Percentiles rank a stretch among this genome's conserved stretches.
phyloP scores from a whole-genome alignment of 2,113 vertebrate species.

The Pachyramphus minor region DNA sequence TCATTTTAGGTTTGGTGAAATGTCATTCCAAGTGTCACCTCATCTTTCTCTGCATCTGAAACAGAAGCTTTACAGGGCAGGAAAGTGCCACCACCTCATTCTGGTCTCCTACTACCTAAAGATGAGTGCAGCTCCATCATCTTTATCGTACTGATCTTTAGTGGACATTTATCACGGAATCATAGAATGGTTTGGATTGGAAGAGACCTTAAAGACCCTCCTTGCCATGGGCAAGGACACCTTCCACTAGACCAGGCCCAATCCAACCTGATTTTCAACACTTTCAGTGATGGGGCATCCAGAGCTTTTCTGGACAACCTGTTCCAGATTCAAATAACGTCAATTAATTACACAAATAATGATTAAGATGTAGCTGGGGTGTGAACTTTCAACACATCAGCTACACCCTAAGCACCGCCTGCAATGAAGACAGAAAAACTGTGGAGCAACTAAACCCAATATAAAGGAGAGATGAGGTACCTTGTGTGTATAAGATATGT shows the following conservation, averaged over 20 bases:
- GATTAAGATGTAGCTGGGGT: background rate
- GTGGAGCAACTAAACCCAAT: background rate
- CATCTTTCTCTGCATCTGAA: background rate
- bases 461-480: background rate
- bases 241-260: accelerated
- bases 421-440: background rate
- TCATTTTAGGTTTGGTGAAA: background rate
- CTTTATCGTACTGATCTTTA: background rate
- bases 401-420: background rate
- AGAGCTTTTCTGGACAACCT: background rate
- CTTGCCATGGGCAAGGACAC: background rate
- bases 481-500: background rate
- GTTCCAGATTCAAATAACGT: background rate
- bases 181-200: background rate
- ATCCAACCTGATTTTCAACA: background rate
- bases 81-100: accelerated
- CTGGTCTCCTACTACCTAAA: accelerated
- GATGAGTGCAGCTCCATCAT: background rate
- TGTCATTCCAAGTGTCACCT: accelerated
- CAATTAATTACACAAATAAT: background rate
- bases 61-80: background rate
- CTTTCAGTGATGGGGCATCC: background rate
- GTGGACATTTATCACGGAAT: background rate
- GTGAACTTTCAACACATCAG: background rate
- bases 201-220: background rate